These are phyloP conservation scores for Notoglanidium macrostoma DNA, from an alignment of 2,797 vertebrate species.

Conservation along the genomic window DNA sequence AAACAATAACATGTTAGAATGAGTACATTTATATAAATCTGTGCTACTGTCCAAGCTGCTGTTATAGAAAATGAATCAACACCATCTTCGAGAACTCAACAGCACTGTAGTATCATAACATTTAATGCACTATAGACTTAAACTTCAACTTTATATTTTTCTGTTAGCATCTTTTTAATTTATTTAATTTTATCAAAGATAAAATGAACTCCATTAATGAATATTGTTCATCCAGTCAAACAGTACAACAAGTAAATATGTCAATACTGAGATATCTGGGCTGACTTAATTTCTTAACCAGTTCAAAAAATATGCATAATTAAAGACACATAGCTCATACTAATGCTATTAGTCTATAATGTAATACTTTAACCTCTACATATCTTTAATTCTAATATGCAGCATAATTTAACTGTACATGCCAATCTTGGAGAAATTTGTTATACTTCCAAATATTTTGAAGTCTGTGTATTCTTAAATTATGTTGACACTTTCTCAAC, in stretches of 20 bases:
- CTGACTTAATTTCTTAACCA: too few species aligned
- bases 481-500: neutral
- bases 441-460: neutral
- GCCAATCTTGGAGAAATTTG: neutral
- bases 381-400: neutral
- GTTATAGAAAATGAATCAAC: neutral
- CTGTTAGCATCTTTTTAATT: neutral
- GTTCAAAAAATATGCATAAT: too few species aligned
- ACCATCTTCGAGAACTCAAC: neutral
- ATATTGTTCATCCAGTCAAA: too few species aligned
- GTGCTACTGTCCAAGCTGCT: neutral
- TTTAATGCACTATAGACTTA: neutral
- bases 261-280: too few species aligned
- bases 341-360: neutral
- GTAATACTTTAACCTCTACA: neutral
- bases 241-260: too few species aligned
- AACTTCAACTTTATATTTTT: neutral
- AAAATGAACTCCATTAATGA: too few species aligned
- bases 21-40: neutral
- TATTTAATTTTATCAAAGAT: too few species aligned
- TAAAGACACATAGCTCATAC: neutral
- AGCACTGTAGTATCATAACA: neutral
- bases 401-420: neutral
- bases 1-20: neutral
- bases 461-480: neutral